A percentile compares a stretch with the other conserved stretches of the same genome.
Evolutionary conservation across 2,797 vertebrate species (phyloP).

Genomic region (Parotocinclus haroldoi): DNA sequence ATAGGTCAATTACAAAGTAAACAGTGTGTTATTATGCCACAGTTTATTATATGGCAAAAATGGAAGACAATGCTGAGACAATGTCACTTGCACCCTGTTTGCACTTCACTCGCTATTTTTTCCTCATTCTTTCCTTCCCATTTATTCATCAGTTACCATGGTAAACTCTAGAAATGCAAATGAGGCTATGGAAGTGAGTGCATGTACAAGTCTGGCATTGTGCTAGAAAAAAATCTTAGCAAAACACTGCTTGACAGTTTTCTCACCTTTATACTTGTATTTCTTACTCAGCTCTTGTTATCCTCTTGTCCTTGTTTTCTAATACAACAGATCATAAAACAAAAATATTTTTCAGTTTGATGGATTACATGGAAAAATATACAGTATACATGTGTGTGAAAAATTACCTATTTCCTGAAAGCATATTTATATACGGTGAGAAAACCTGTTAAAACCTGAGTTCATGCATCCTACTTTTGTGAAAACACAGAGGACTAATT

Average conservation of each 20-base stretch:
- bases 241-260: neutral
- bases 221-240: conserved; percentile 16
- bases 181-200: conserved; percentile 35
- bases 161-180: conserved; percentile 51
- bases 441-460: neutral
- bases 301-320: neutral
- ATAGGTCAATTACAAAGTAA: no score
- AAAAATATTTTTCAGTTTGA: no score
- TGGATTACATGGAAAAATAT: neutral
- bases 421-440: neutral
- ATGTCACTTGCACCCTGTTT: neutral
- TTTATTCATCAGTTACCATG: conserved; percentile 60
- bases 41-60: neutral
- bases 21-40: no score
- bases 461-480: neutral
- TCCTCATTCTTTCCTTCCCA: neutral
- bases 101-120: neutral
- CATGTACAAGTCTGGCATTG: conserved; percentile 22
- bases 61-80: neutral
- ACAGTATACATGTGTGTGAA: neutral
- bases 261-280: neutral
- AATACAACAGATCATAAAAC: no score
- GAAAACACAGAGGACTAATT: neutral
- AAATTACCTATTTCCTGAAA: neutral
- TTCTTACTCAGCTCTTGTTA: neutral